phyloP scores from a whole-genome alignment of 1,140 invertebrate species.

The Saccostrea glomerata region DNA sequence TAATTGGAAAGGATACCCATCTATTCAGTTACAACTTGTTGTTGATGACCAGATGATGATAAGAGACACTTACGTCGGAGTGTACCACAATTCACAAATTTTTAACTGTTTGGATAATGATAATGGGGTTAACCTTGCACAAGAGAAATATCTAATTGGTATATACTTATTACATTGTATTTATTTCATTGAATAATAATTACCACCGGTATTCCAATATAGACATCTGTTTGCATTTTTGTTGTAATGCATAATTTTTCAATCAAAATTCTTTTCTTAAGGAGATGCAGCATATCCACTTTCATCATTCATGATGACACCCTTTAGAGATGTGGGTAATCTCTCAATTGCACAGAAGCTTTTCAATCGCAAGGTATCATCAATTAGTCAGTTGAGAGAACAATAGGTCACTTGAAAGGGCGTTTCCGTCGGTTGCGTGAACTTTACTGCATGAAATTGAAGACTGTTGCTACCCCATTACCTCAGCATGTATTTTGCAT shows the following conservation, averaged over 20 bases:
- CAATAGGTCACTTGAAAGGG: slow-evolving; percentile 47
- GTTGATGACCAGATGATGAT: slow-evolving; percentile 48
- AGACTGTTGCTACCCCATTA: slow-evolving; percentile 40
- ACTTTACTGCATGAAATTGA: slow-evolving; percentile 21
- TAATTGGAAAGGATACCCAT: slow-evolving; percentile 47
- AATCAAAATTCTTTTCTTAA: neutral
- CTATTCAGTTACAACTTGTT: slow-evolving; percentile 42
- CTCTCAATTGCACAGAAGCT: slow-evolving; percentile 37
- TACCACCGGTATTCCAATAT: too few relatives aligned
- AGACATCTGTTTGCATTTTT: too few relatives aligned
- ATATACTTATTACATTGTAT: neutral
- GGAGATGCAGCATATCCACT: slow-evolving; percentile 48
- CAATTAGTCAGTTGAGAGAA: slow-evolving; percentile 43
- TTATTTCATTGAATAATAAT: too few relatives aligned
- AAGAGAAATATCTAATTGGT: slow-evolving; percentile 28
- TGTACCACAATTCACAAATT: slow-evolving; percentile 41
- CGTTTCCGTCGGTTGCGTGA: slow-evolving; percentile 45
- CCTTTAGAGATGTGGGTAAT: slow-evolving; percentile 45
- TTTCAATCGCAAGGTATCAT: slow-evolving; percentile 45
- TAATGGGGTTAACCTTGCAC: neutral
- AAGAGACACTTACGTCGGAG: slow-evolving; percentile 40
- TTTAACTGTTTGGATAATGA: slow-evolving; percentile 28
- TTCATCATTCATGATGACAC: slow-evolving; percentile 45
- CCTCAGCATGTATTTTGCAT: slow-evolving; percentile 48
- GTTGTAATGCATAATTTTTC: too few relatives aligned